A percentile compares a stretch with the other conserved stretches of the same genome.
phyloP scores from a whole-genome alignment of 2,797 vertebrate species.

The Megaceryle alcyon region DNA sequence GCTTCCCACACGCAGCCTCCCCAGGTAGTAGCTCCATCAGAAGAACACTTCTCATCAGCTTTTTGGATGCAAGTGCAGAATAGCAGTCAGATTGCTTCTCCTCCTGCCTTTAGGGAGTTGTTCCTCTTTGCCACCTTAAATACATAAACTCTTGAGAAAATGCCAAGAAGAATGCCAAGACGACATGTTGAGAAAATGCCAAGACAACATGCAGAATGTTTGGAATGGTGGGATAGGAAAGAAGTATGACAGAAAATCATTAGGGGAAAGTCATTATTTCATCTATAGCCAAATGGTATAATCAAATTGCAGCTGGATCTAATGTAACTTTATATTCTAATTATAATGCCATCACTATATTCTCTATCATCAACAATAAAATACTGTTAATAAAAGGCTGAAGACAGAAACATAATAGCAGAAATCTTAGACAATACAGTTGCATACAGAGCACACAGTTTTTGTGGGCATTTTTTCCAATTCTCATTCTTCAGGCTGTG shows the following conservation, averaged over 20 bases:
- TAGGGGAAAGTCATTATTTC: background rate
- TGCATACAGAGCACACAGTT: background rate
- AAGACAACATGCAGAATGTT: background rate
- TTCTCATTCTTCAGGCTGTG: background rate
- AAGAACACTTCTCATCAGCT: background rate
- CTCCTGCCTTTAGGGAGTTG: background rate
- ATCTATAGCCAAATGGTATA: background rate
- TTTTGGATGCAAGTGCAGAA: background rate
- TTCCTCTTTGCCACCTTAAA: background rate
- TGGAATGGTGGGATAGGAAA: background rate
- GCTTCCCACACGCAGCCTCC: background rate
- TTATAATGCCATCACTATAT: background rate
- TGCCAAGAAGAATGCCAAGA: rapidly evolving
- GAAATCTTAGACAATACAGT: background rate
- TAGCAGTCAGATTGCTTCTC: background rate
- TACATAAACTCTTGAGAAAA: background rate
- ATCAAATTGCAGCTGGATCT: background rate
- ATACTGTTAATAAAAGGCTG: background rate
- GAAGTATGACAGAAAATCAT: background rate
- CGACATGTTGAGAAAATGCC: no score
- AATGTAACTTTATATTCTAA: background rate
- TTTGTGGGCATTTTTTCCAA: background rate
- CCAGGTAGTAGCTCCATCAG: background rate
- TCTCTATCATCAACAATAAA: background rate
- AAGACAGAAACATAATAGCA: background rate